Evolutionary conservation across 2,888 invertebrate genomes (phyloP).

Genomic region (Siphlonurus alternatus): DNA sequence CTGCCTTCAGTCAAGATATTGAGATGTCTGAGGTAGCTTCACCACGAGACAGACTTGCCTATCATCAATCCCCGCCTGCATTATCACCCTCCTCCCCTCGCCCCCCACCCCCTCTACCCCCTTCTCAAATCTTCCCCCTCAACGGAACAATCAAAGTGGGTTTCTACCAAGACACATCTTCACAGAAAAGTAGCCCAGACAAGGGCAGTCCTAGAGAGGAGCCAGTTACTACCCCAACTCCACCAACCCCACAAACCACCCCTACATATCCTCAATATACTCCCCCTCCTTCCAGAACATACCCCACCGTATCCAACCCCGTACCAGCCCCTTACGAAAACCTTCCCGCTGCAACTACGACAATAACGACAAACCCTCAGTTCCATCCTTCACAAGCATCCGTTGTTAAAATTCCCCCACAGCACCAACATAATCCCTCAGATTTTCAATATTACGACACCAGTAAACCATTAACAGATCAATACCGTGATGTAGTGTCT

Average conservation of each 20-base stretch:
- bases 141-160: constrained; percentile 74
- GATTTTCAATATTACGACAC: constrained; percentile 37
- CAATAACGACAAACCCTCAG: constrained; percentile 16
- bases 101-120: constrained; percentile 24
- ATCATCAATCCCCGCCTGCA: constrained; percentile 43
- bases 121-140: constrained; percentile 38
- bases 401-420: constrained; percentile 18
- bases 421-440: constrained; percentile 6
- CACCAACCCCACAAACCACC: constrained; percentile 8
- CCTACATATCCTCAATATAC: constrained; percentile 42
- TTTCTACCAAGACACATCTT: constrained; percentile 64
- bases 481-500: constrained; percentile 22
- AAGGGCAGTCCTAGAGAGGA: constrained; percentile 13
- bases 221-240: constrained; percentile 10
- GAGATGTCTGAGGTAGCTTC: constrained; percentile 7
- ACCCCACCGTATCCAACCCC: constrained; percentile 21
- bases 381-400: constrained; percentile 17
- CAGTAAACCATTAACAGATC: constrained; percentile 34
- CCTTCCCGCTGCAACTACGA: constrained; percentile 8
- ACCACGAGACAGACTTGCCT: background rate
- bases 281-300: constrained; percentile 40
- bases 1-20: constrained; percentile 43
- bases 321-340: constrained; percentile 14
- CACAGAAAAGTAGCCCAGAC: constrained; percentile 20
- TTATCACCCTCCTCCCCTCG: constrained; percentile 44